Evolutionary conservation across 30 jellyfish, hydroid and myxozoan species (phyloP), one percentile per base, ranked within the genome.

Genomic region (Aurelia aurita complex sp. Pacific): DNA sequence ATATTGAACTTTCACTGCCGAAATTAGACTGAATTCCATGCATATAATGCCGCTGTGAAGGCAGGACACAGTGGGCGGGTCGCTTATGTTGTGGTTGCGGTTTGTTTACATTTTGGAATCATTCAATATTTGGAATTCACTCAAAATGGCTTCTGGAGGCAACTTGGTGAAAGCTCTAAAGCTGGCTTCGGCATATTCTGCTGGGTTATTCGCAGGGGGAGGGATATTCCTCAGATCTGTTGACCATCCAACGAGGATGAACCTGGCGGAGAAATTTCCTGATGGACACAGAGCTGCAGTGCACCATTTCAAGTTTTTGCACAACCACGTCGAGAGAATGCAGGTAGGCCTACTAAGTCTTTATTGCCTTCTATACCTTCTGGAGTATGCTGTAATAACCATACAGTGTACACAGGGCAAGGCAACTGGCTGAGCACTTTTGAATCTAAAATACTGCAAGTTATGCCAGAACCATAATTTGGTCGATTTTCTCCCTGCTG

Each of bases 81-180:
- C 57, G 15, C 15, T 46, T 46, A 0, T 46, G 57, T 46, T 46
- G 57, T 46, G 57, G 57, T 46, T 46, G 57, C 57, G 57, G 57
- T 7, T 46, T 46, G 57, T 46, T 46, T 46, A 46, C 57, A 46
- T 46, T 9, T 46, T 46, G 57, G 13, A 23, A 23, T 23, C 29
- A 23, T 23, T 23, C 29, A 23, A 23, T 23, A 23, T 9, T 46
- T 46, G 57, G 13, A 7, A n/a, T 13, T 3, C 18, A 23, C 13
- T 10, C 57, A 71, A 71, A 23, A 71, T 71, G 81, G 81, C 81
- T 35, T 18, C 81, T 33, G 51, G 81, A 36, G 66, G 81, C 66
- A 15, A 18, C 42, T 23, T 71, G 1, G 19, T 71, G 10, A 71
- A 71, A 50, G 81, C 64, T 12, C 66, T 71, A 3, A 71, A 71